Evolutionary conservation across 2,113 vertebrate species (phyloP).

Genomic region (Scomber colias): DNA sequence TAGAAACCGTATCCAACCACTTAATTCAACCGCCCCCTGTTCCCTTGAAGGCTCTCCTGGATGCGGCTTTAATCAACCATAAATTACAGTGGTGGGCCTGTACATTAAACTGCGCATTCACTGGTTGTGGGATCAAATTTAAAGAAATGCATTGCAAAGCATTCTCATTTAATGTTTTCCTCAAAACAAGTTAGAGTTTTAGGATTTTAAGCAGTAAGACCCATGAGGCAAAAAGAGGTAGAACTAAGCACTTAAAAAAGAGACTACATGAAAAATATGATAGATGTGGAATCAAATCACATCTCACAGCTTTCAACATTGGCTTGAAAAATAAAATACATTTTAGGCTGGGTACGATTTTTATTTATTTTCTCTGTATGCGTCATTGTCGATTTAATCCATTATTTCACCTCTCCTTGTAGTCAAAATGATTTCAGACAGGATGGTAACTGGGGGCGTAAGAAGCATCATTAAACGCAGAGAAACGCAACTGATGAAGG

Average conservation of each 20-base stretch:
- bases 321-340: not conserved
- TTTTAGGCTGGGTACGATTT: no score
- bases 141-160: not conserved
- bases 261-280: not conserved
- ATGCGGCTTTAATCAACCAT: not conserved
- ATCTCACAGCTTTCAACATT: not conserved
- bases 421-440: not conserved
- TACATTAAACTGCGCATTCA: not conserved
- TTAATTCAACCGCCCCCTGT: not conserved
- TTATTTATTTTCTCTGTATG: no score
- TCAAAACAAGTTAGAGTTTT: not conserved
- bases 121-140: not conserved
- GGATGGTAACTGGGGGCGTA: not conserved
- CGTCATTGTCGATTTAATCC: not conserved
- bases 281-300: not conserved
- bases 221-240: not conserved
- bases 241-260: not conserved
- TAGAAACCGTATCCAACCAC: conserved; percentile 11
- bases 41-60: not conserved
- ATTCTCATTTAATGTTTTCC: no score
- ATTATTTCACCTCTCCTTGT: not conserved
- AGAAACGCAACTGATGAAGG: no score
- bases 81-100: conserved; percentile 2
- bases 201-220: not conserved
- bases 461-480: not conserved